Evolutionary conservation across 2,797 vertebrate genomes (phyloP).

Genomic region (Pseudotriccus pelzelni): DNA sequence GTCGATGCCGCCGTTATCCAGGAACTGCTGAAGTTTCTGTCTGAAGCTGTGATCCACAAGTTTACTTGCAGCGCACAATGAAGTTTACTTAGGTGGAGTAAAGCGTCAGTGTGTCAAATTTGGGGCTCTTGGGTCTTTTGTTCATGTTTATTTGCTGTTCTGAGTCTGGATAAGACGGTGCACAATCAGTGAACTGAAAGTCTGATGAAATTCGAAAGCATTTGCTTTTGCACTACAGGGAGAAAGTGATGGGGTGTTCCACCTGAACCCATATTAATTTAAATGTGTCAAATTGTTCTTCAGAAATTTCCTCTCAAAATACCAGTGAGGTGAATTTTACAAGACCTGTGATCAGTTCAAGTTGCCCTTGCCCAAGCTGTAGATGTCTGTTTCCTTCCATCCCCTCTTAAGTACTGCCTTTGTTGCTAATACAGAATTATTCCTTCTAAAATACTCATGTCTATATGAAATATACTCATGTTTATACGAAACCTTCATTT

Average conservation of each 20-base stretch:
- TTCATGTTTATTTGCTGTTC: background rate
- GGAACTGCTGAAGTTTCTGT: background rate
- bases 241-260: background rate
- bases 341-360: background rate
- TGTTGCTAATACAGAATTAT: background rate
- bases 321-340: background rate
- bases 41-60: background rate
- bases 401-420: background rate
- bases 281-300: background rate
- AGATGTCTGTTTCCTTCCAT: background rate
- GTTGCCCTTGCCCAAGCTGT: background rate
- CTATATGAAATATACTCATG: rapidly evolving
- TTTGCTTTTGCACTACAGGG: background rate
- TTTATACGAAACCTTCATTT: background rate
- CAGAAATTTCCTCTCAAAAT: background rate
- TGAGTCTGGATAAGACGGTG: background rate
- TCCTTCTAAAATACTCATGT: background rate
- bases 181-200: background rate
- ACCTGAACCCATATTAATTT: background rate
- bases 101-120: background rate
- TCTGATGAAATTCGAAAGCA: background rate
- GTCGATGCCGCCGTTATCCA: background rate
- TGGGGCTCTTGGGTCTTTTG: background rate
- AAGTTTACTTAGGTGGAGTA: background rate
- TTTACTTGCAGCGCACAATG: background rate